These are phyloP conservation scores for Pissodes strobi DNA, from an alignment of 1,140 invertebrate species.

Conservation along the genomic window DNA sequence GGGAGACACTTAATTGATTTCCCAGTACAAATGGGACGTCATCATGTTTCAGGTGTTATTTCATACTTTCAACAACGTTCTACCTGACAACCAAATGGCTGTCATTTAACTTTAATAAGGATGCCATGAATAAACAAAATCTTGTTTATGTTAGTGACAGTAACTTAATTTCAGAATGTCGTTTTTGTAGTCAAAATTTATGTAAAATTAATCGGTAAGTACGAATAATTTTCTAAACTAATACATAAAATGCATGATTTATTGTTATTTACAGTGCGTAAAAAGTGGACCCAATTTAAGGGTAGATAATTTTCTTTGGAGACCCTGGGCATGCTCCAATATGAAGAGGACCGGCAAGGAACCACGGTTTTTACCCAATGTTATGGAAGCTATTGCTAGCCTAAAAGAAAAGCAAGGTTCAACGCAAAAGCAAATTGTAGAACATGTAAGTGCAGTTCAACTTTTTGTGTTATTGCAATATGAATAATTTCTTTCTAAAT, in stretches of 20 bases:
- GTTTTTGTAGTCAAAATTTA: slow-evolving; percentile 18
- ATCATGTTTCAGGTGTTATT: too few species aligned
- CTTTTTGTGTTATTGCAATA: too few species aligned
- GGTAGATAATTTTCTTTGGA: background rate
- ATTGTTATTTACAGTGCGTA: background rate
- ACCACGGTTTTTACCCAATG: slow-evolving; percentile 28
- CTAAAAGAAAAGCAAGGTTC: slow-evolving; percentile 27
- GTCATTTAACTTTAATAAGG: too few species aligned
- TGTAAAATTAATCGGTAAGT: slow-evolving; percentile 1
- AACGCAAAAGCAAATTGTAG: slow-evolving; percentile 30
- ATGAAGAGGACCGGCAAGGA: slow-evolving; percentile 23
- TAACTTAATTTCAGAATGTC: background rate
- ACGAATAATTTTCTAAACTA: background rate
- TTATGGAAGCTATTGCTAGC: slow-evolving; percentile 34
- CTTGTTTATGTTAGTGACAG: slow-evolving; percentile 8
- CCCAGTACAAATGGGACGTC: too few species aligned
- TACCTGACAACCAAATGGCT: too few species aligned
- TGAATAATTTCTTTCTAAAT: too few species aligned
- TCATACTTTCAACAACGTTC: too few species aligned
- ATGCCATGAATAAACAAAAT: slow-evolving; percentile 19
- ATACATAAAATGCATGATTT: background rate
- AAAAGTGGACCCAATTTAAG: background rate
- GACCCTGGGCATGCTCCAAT: background rate
- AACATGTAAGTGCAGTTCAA: slow-evolving; percentile 12
- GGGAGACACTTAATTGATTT: too few species aligned